phyloP scores from a whole-genome alignment of 2,113 vertebrate species.

The Catharus fuscescens region DNA sequence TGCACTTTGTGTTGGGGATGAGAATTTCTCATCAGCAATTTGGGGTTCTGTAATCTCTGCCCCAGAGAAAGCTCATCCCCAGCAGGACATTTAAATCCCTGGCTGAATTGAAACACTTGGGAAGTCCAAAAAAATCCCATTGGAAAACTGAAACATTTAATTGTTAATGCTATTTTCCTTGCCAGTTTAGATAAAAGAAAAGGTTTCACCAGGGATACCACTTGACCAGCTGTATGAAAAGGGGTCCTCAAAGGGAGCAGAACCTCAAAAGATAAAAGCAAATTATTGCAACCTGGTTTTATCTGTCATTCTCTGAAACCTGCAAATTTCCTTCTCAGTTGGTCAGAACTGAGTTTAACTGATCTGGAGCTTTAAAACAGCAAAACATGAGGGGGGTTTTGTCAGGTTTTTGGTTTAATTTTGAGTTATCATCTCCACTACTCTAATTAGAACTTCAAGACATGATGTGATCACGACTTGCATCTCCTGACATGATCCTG shows the following conservation, averaged over 20 bases:
- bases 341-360: background rate
- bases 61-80: background rate
- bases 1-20: background rate
- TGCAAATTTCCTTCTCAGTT: background rate
- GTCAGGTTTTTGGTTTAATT: rapidly evolving
- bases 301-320: background rate
- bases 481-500: background rate
- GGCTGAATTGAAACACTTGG: background rate
- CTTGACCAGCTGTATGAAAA: background rate
- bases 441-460: background rate
- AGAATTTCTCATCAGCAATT: background rate
- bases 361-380: background rate
- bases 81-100: background rate
- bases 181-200: background rate
- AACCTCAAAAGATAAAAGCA: background rate
- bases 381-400: background rate
- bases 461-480: background rate
- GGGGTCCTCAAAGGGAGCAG: background rate
- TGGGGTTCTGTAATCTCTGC: background rate
- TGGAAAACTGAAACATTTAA: background rate
- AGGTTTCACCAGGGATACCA: background rate
- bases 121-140: background rate
- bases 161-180: background rate
- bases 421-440: background rate
- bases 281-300: background rate